These are phyloP conservation scores for Heliocidaris tuberculata DNA, from an alignment of 35 echinoderm and acorn worm species.

Conservation along the genomic window DNA sequence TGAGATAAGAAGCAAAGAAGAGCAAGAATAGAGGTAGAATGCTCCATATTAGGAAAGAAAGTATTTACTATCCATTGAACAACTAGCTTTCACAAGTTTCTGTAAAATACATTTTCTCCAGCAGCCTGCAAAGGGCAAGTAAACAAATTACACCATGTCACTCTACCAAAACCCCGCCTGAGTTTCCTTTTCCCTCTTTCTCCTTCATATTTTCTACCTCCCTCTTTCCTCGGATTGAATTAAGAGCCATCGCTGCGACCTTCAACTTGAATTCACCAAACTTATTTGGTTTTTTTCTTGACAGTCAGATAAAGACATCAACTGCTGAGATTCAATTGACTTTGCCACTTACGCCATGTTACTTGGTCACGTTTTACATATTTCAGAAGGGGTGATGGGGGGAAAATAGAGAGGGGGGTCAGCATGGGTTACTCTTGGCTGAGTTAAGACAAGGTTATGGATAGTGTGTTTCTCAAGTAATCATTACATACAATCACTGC, in stretches of 20 bases:
- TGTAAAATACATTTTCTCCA: background rate
- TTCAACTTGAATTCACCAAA: conserved; percentile 21
- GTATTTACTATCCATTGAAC: background rate
- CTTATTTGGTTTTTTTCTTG: background rate
- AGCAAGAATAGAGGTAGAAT: no score
- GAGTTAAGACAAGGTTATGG: background rate
- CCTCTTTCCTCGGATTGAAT: background rate
- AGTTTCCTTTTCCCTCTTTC: background rate
- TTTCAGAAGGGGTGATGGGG: background rate
- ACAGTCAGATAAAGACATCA: conserved; percentile 36
- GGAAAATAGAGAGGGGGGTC: background rate
- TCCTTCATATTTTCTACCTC: background rate
- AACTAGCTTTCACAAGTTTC: background rate
- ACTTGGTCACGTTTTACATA: conserved; percentile 15
- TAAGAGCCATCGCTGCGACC: background rate
- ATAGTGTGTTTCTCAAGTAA: background rate
- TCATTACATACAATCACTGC: background rate
- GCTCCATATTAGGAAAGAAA: background rate
- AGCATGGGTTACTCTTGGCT: no score
- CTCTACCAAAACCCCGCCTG: background rate
- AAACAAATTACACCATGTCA: background rate
- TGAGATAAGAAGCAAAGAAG: no score
- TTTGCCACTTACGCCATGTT: conserved; percentile 24
- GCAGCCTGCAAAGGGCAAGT: background rate
- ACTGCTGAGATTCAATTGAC: background rate